Evolutionary conservation across 2,113 vertebrate genomes (phyloP), one percentile per base, ranked within the genome.

Genomic region (Dipodomys ordii): DNA sequence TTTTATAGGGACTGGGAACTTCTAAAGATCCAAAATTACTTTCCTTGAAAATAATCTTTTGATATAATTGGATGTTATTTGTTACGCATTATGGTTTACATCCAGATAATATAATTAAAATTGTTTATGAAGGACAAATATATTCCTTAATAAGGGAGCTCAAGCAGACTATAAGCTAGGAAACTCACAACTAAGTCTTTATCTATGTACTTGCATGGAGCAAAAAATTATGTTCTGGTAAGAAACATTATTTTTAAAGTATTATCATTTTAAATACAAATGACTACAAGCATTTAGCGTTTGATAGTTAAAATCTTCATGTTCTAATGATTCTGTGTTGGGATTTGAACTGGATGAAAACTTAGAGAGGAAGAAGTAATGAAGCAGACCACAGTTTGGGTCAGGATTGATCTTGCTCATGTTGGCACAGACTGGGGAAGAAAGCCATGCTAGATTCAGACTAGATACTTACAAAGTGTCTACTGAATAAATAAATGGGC

Each of bases 91-190:
- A 3, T 83, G 39, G 16, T 89, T 86, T 92, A 11, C 64, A 44
- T 87, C 44, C 77, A 64, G 68, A 72, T 53, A 71, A 27, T 67
- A 60, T 85, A 67, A 88, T 32, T 86, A 57, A 57, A 57, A 3
- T 57, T 76, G 83, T 76, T 86, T 71, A 64, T 44, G 20, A 85
- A 88, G n/a, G 32, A 60, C 30, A 57, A 78, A 73, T 88, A 72
- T 60, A 71, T 69, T 73, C 4, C 73, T 85, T 64, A 78, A 79
- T 32, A 83, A 78, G 32, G 57, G 23, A 10, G 12, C 4, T 65
- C 25, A 76, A 32, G 23, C 7, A 68, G 13, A 74, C 12, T 72
- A 6, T 57, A 67, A 16, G 68, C 8, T 25, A 81, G 44, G 11
- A 87, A 76, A 46, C 28, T 80, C 71, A 46, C 28, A 5, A 16